Conservation (phyloP, 2,113 vertebrate genomes). For the Spermophilus dauricus region DNA sequence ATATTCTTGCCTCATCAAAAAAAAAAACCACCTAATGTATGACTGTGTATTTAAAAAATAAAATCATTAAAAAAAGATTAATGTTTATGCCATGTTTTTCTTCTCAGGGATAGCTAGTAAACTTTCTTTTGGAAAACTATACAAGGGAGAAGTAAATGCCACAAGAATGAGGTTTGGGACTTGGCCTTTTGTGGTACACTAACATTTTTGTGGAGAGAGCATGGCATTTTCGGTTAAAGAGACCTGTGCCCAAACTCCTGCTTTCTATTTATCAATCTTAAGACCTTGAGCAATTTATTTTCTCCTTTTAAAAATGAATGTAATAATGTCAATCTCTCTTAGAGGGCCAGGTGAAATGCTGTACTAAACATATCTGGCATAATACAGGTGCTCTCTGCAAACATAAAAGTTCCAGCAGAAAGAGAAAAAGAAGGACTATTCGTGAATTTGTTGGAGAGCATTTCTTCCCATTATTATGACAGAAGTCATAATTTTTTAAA, state of each 20-base stretch:
- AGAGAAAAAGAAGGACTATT: neutral
- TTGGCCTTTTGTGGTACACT: neutral
- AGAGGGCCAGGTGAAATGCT: neutral
- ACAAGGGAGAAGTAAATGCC: neutral
- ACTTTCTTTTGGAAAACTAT: slow-evolving; percentile 11
- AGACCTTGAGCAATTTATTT: neutral
- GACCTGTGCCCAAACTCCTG: neutral
- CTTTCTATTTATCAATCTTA: neutral
- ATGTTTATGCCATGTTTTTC: neutral
- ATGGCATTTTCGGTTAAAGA: neutral
- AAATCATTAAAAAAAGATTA: neutral
- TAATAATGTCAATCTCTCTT: too few species aligned
- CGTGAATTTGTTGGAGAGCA: neutral
- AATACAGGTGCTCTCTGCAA: neutral
- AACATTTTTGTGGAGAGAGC: neutral
- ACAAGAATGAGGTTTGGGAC: neutral
- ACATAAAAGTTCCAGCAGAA: neutral
- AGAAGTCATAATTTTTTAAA: neutral
- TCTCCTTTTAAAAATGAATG: neutral
- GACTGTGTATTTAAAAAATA: neutral
- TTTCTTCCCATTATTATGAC: neutral
- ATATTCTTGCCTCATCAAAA: slow-evolving; percentile 49
- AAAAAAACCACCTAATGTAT: slow-evolving; percentile 40
- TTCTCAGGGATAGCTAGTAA: neutral
- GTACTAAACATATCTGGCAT: slow-evolving; percentile 31